Evolutionary conservation across 2,113 vertebrate species (phyloP).

Genomic region (Haplochromis vanheusdeni): DNA sequence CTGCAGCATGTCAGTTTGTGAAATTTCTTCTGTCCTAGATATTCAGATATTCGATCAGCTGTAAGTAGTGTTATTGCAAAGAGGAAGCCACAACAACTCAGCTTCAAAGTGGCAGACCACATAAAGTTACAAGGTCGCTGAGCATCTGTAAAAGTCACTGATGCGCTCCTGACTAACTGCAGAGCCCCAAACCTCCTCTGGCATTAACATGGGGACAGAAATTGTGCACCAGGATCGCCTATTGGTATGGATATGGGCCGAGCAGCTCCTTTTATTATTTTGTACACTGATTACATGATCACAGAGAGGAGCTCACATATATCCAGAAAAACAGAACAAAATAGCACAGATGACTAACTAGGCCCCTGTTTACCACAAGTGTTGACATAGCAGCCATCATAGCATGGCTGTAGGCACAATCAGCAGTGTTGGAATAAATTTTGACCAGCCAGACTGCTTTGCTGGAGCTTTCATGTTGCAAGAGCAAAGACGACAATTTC

Average conservation of each 20-base stretch:
- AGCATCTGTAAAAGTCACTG: not conserved
- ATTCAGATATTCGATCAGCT: not conserved
- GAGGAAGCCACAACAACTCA: not conserved
- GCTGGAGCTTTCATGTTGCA: not conserved
- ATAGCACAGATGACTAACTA: slow-evolving; percentile 27
- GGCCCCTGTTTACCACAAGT: not conserved
- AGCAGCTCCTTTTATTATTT: not conserved
- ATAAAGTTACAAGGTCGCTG: not conserved
- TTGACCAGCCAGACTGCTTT: not conserved
- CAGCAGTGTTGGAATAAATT: not conserved
- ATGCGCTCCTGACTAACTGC: not conserved
- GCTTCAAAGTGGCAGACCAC: not conserved
- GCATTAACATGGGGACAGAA: not conserved
- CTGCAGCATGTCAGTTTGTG: not conserved
- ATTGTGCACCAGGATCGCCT: not conserved
- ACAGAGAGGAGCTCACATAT: not conserved
- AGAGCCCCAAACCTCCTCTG: not conserved
- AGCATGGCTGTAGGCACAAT: slow-evolving; percentile 11
- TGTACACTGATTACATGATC: not conserved
- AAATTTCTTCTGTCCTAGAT: not conserved
- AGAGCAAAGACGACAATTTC: not conserved
- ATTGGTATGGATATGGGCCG: not conserved
- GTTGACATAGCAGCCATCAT: slow-evolving; percentile 37
- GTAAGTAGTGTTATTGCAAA: not conserved
- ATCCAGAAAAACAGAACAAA: not conserved